Evolutionary conservation across 2,888 invertebrate genomes (phyloP).

Genomic region (Nasonia oneida): DNA sequence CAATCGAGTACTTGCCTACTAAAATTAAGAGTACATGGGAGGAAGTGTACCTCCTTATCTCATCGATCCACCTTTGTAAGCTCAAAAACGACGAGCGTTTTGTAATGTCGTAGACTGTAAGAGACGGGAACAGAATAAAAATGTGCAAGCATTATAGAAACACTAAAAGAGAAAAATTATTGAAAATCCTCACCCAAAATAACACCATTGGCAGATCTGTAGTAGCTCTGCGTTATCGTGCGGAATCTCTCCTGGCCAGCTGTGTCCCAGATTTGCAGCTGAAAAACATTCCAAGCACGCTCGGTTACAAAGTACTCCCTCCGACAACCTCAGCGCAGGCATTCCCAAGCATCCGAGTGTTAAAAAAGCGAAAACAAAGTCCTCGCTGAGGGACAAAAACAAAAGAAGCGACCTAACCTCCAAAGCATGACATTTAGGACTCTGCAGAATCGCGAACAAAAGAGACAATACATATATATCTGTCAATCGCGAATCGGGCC

Average conservation of each 20-base stretch:
- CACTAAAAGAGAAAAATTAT: background rate
- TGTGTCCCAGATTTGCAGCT: constrained; percentile 98
- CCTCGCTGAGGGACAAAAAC: background rate
- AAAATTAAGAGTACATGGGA: constrained; percentile 94
- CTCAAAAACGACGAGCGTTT: constrained; percentile 95
- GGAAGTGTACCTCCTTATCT: constrained; percentile 95
- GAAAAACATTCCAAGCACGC: constrained; percentile 67
- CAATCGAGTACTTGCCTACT: constrained; percentile 84
- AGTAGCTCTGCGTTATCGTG: constrained; percentile 98
- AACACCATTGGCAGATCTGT: constrained; percentile 97
- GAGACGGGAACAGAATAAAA: constrained; percentile 64
- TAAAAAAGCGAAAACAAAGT: background rate
- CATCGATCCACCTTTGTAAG: constrained; percentile 97
- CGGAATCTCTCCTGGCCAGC: constrained; percentile 98
- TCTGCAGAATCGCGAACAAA: background rate
- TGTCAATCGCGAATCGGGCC: constrained; percentile 30
- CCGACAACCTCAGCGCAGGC: background rate
- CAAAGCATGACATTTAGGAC: background rate
- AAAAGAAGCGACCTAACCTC: constrained; percentile 15
- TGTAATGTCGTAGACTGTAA: constrained; percentile 95
- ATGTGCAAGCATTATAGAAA: background rate
- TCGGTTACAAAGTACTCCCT: constrained; percentile 12
- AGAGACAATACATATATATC: background rate
- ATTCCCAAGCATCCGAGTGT: background rate
- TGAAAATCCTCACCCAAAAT: constrained; percentile 85